Conservation (phyloP, 2,888 invertebrate species). For the Drosophila neutralis region DNA sequence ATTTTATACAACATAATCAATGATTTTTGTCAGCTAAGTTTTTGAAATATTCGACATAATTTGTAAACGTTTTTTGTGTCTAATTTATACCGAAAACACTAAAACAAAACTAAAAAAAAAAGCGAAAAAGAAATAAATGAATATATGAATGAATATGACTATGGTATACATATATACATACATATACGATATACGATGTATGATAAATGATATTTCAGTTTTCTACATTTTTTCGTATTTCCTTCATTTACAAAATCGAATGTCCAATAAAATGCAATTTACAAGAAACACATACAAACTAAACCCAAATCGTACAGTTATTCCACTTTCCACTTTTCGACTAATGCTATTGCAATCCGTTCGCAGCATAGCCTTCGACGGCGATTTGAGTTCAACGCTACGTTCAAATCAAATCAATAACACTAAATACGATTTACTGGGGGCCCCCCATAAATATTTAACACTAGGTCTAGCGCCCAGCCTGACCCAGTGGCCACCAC, state of each 20-base stretch:
- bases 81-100: constrained; percentile 58
- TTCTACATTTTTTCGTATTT: constrained; percentile 1
- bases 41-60: constrained; percentile 53
- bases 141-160: constrained; percentile 15
- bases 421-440: constrained; percentile 12
- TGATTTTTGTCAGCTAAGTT: constrained; percentile 51
- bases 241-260: constrained; percentile 6
- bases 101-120: constrained; percentile 31
- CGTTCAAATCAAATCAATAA: constrained; percentile 23
- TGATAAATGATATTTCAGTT: constrained; percentile 9
- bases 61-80: constrained; percentile 68
- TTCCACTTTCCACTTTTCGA: not conserved
- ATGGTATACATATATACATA: constrained; percentile 2
- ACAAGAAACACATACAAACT: not conserved
- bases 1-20: constrained; percentile 67
- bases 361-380: constrained; percentile 44
- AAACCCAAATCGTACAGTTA: constrained; percentile 21
- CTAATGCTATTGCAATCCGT: constrained; percentile 24
- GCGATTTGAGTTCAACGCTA: constrained; percentile 50
- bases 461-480: constrained; percentile 27
- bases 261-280: constrained; percentile 10
- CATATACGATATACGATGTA: not conserved
- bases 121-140: constrained; percentile 22
- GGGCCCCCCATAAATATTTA: constrained; percentile 56
- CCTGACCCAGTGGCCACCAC: constrained; percentile 20